phyloP scores from a whole-genome alignment of 2,888 invertebrate genomes.

The Dryomyza anilis region DNA sequence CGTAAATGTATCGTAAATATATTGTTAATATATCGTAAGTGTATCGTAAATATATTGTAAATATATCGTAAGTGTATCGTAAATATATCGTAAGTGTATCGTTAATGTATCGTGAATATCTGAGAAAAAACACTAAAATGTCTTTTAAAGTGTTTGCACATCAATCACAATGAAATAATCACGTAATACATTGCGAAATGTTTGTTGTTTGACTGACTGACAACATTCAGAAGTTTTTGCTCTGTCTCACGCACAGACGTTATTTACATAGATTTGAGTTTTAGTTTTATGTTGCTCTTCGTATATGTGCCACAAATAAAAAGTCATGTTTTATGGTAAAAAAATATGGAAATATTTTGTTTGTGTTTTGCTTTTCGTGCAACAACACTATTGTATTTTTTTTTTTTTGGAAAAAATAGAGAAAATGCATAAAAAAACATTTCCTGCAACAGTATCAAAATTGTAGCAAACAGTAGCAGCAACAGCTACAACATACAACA shows the following conservation, averaged over 20 bases:
- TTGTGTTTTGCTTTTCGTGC: too few species aligned
- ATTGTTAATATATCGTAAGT: too few species aligned
- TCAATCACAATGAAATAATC: constrained; percentile 8
- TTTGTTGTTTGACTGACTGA: neutral
- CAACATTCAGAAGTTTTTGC: neutral
- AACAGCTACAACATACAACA: constrained; percentile 6
- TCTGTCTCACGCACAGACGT: neutral
- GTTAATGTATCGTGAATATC: too few species aligned
- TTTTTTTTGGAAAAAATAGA: too few species aligned
- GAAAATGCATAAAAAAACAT: too few species aligned
- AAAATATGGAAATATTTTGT: neutral
- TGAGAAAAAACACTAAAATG: too few species aligned
- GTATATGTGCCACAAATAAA: neutral
- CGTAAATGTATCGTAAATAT: too few species aligned
- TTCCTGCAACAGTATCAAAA: neutral
- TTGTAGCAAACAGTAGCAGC: neutral
- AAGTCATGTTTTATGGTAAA: neutral
- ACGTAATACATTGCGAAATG: constrained; percentile 23
- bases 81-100: too few species aligned
- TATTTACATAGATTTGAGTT: neutral
- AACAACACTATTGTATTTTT: too few species aligned
- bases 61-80: too few species aligned
- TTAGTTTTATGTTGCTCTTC: neutral
- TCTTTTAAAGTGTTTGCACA: too few species aligned
- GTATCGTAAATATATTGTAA: too few species aligned